Conservation (phyloP, 1,140 invertebrate species). For the Eupristina koningsbergeri region DNA sequence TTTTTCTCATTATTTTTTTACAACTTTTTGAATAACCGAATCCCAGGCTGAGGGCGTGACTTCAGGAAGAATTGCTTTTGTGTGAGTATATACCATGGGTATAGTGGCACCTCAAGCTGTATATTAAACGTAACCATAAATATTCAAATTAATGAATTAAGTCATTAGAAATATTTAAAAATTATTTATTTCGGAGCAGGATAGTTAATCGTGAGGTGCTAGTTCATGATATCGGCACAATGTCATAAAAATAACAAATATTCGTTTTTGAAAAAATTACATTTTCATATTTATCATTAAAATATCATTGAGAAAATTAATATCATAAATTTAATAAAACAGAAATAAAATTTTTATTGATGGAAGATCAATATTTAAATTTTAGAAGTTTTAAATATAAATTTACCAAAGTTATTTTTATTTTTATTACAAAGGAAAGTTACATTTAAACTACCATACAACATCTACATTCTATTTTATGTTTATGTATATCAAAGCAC, state of each 20-base stretch:
- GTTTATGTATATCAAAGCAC: too few species aligned
- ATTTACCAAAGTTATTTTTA: too few species aligned
- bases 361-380: too few species aligned
- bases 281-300: background rate
- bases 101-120: conserved; percentile 70
- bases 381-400: too few species aligned
- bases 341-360: background rate
- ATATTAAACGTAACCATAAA: conserved; percentile 7
- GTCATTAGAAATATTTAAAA: background rate
- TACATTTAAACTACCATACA: too few species aligned
- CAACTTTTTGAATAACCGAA: conserved; percentile 17
- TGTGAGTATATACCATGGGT: conserved; percentile 64
- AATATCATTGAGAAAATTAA: background rate
- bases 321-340: background rate
- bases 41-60: conserved; percentile 40
- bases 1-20: background rate
- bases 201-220: conserved; percentile 3
- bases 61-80: conserved; percentile 24
- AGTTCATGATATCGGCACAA: background rate
- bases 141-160: background rate
- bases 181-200: background rate
- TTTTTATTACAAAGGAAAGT: too few species aligned
- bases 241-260: too few species aligned
- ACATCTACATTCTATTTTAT: too few species aligned
- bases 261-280: too few species aligned